phyloP scores from a whole-genome alignment of 2,888 invertebrate species.

The Rhopalosiphum nymphaeae region DNA sequence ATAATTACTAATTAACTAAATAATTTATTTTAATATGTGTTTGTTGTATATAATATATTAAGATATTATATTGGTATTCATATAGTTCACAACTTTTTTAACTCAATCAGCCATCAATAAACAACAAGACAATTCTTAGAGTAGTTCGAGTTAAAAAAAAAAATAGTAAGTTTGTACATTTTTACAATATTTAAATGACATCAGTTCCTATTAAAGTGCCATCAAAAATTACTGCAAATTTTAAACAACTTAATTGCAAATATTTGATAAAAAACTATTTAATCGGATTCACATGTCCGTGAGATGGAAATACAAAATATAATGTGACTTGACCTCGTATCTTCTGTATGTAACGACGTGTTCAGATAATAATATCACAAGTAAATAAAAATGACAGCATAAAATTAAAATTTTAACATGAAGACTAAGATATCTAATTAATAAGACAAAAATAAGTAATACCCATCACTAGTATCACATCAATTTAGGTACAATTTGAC shows the following conservation, averaged over 20 bases:
- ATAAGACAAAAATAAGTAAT: neutral
- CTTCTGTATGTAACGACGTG: neutral
- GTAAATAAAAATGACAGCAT: neutral
- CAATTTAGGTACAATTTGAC: neutral
- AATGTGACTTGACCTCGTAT: neutral
- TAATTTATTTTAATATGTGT: no score
- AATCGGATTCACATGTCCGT: neutral
- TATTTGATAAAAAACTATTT: neutral
- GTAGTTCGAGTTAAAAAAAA: neutral
- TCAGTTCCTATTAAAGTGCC: neutral
- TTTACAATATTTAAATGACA: neutral
- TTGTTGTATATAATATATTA: neutral
- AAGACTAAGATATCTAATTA: neutral
- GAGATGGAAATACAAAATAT: neutral
- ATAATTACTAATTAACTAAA: no score
- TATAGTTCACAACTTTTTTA: neutral
- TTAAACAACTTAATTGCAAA: neutral
- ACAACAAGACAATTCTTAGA: neutral
- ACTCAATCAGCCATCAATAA: neutral
- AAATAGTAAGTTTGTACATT: neutral
- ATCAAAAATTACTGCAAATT: neutral
- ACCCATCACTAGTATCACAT: no score
- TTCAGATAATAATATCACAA: neutral
- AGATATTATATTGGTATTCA: neutral
- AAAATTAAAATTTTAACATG: neutral